Evolutionary conservation across 2,888 invertebrate genomes (phyloP).

Genomic region (Glyphotaelius pellucidus): DNA sequence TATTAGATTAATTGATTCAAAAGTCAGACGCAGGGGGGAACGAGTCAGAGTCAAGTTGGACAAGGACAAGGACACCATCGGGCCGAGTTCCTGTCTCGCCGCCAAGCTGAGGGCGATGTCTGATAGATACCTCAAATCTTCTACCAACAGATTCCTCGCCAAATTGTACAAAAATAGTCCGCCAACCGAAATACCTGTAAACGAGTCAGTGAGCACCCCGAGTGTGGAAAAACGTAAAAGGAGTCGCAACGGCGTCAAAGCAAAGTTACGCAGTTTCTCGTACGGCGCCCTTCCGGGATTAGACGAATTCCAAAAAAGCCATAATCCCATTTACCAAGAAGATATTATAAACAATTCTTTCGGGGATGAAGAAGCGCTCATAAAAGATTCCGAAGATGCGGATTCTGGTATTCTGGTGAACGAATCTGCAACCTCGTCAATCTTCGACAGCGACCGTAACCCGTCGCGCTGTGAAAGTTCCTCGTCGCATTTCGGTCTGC

Average conservation of each 20-base stretch:
- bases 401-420: conserved; percentile 87
- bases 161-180: conserved; percentile 80
- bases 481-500: conserved; percentile 71
- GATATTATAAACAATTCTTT: conserved; percentile 76
- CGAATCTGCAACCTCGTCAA: conserved; percentile 83
- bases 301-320: conserved; percentile 81
- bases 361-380: conserved; percentile 77
- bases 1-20: conserved; percentile 67
- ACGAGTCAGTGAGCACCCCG: conserved; percentile 69
- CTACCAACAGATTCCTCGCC: conserved; percentile 82
- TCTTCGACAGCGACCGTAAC: conserved; percentile 79
- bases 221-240: conserved; percentile 71
- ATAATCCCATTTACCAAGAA: conserved; percentile 81
- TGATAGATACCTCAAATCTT: conserved; percentile 83
- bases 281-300: conserved; percentile 85
- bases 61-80: conserved; percentile 76
- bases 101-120: conserved; percentile 85
- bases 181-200: conserved; percentile 70
- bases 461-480: conserved; percentile 77
- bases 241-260: conserved; percentile 74
- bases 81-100: conserved; percentile 81
- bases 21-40: conserved; percentile 76
- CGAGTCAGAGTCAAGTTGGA: conserved; percentile 74
- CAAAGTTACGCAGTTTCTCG: conserved; percentile 83
- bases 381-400: conserved; percentile 83